A percentile compares a stretch with the other conserved stretches of the same genome.
Conservation (phyloP, 2,888 invertebrate species). For the Steinernema carpocapsae region DNA sequence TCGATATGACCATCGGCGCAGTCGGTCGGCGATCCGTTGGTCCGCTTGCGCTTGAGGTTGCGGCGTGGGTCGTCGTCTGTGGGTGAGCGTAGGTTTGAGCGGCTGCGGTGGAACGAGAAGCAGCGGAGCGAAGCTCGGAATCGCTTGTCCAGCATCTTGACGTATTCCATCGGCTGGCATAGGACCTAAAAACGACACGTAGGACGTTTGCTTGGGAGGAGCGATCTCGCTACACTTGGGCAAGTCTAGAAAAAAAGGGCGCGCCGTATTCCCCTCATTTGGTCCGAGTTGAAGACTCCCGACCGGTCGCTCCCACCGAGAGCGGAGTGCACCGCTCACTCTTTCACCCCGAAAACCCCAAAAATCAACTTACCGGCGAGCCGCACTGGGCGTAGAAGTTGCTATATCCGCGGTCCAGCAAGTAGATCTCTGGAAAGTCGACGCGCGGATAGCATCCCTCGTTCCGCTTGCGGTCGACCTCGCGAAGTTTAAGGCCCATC, state of each 20-base stretch:
- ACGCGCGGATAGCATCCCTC: background rate
- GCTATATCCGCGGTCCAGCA: slow-evolving; percentile 30
- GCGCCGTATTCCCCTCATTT: too few species aligned
- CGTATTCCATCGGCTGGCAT: slow-evolving; percentile 46
- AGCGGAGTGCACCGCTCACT: too few species aligned
- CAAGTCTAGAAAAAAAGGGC: too few species aligned
- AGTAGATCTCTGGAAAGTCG: slow-evolving; percentile 26
- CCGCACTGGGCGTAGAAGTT: background rate
- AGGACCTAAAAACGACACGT: slow-evolving; percentile 48
- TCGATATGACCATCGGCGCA: too few species aligned
- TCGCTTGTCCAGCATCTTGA: slow-evolving; percentile 45
- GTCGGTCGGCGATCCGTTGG: too few species aligned
- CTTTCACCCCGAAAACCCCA: too few species aligned
- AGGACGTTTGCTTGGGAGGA: too few species aligned
- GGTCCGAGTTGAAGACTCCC: background rate
- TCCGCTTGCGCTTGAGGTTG: too few species aligned
- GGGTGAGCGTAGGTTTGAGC: background rate
- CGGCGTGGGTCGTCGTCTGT: too few species aligned
- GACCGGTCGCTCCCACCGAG: too few species aligned
- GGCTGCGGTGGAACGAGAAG: slow-evolving; percentile 2
- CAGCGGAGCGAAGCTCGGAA: background rate
- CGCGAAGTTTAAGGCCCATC: slow-evolving; percentile 71
- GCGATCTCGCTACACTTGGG: too few species aligned
- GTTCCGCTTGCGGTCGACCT: slow-evolving; percentile 18
- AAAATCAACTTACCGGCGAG: background rate